phyloP scores from a whole-genome alignment of 2,797 vertebrate genomes.

The Chiroxiphia lanceolata region DNA sequence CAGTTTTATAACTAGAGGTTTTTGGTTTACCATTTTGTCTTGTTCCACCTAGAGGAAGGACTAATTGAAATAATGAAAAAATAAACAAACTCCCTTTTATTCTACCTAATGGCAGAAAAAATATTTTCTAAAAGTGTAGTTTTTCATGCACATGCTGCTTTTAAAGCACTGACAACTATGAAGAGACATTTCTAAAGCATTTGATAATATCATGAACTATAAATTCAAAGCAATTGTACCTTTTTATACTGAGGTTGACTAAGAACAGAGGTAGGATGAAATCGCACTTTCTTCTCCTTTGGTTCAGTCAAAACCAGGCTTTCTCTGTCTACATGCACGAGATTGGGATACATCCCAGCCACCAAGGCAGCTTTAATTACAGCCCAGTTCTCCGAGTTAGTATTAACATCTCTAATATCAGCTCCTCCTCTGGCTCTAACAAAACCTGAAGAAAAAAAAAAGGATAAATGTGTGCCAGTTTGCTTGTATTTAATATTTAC shows the following conservation, averaged over 20 bases:
- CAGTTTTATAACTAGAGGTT: neutral
- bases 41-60: neutral
- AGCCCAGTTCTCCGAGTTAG: constrained; percentile 95
- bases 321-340: constrained; percentile 85
- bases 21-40: neutral
- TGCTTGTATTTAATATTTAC: neutral
- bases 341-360: constrained; percentile 92
- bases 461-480: neutral
- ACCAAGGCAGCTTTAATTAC: constrained; percentile 94
- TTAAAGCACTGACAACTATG: neutral
- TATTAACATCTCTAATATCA: constrained; percentile 92
- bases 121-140: neutral
- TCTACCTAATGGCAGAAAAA: neutral
- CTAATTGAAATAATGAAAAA: neutral
- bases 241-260: constrained; percentile 85
- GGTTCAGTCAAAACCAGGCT: constrained; percentile 76
- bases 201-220: neutral
- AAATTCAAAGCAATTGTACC: constrained; percentile 75
- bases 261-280: constrained; percentile 91
- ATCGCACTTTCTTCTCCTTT: constrained; percentile 87
- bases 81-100: neutral
- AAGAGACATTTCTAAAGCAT: neutral
- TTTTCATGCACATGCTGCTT: neutral
- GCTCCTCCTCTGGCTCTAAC: constrained; percentile 89
- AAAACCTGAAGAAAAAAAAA: constrained; percentile 81